A percentile compares a stretch with the other conserved stretches of the same genome.
Evolutionary conservation across 1,140 invertebrate genomes (phyloP).

Genomic region (Diachasma alloeum): DNA sequence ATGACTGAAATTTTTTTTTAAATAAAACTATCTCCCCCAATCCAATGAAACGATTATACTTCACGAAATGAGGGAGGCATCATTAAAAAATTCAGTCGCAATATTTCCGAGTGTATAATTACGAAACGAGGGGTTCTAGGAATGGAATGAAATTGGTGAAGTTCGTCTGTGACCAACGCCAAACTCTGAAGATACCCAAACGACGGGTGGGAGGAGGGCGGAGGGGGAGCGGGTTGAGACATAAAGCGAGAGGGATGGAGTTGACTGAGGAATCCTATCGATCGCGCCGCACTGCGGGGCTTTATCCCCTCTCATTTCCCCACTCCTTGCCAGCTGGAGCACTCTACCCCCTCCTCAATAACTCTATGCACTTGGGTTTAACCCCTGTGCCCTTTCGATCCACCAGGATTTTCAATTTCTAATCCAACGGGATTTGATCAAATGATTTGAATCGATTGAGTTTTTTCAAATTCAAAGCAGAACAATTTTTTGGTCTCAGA

Average conservation of each 20-base stretch:
- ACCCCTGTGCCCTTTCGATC: constrained; percentile 18
- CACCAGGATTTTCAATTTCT: constrained; percentile 8
- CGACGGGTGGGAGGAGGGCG: background rate
- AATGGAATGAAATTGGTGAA: background rate
- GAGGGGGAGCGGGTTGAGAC: constrained; percentile 7
- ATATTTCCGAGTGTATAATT: background rate
- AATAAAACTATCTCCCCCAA: too few relatives aligned
- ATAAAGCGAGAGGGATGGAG: background rate
- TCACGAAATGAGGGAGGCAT: background rate
- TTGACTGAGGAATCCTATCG: constrained; percentile 55
- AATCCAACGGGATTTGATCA: background rate
- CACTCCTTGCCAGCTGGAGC: background rate
- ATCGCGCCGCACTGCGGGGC: constrained; percentile 66
- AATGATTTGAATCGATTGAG: too few relatives aligned
- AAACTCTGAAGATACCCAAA: background rate
- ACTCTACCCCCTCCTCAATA: background rate
- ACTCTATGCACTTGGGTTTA: background rate
- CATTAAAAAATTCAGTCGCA: background rate
- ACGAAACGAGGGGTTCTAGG: background rate
- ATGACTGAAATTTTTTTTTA: too few relatives aligned
- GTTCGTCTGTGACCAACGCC: background rate
- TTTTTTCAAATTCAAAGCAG: too few relatives aligned
- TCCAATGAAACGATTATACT: background rate
- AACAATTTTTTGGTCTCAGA: background rate
- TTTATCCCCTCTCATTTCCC: constrained; percentile 49